Evolutionary conservation across 92 coral and sea anemone genomes (phyloP).

Genomic region (Porites cylindrica): DNA sequence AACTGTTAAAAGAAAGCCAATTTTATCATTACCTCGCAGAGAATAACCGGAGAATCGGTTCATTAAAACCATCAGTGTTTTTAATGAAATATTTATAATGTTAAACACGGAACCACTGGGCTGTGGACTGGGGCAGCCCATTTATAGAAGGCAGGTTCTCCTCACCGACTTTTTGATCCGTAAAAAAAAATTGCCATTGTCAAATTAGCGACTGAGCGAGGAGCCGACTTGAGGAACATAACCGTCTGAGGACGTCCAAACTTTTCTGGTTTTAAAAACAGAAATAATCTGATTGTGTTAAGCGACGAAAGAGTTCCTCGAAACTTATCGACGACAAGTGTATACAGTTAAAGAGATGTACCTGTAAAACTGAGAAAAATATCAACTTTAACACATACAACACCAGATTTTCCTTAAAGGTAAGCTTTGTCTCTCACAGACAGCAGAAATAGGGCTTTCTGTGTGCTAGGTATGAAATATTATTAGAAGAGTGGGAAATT

Average conservation of each 20-base stretch:
- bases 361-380: slow-evolving; percentile 39
- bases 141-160: slow-evolving; percentile 29
- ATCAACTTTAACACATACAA: slow-evolving; percentile 16
- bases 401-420: slow-evolving; percentile 8
- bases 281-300: background rate
- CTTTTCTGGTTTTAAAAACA: background rate
- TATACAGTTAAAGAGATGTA: slow-evolving; percentile 12
- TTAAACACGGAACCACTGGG: slow-evolving; percentile 1
- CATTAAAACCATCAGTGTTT: slow-evolving; percentile 33
- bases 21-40: background rate
- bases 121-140: slow-evolving; percentile 15
- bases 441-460: background rate
- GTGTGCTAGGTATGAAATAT: background rate
- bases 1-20: background rate
- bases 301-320: background rate
- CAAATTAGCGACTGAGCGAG: background rate
- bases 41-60: background rate
- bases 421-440: background rate
- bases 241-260: background rate
- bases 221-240: background rate
- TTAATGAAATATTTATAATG: slow-evolving; percentile 41
- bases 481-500: background rate
- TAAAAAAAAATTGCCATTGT: background rate
- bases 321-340: background rate
- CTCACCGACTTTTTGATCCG: slow-evolving; percentile 24